phyloP scores from a whole-genome alignment of 2,113 vertebrate species.

The Ammospiza caudacuta region DNA sequence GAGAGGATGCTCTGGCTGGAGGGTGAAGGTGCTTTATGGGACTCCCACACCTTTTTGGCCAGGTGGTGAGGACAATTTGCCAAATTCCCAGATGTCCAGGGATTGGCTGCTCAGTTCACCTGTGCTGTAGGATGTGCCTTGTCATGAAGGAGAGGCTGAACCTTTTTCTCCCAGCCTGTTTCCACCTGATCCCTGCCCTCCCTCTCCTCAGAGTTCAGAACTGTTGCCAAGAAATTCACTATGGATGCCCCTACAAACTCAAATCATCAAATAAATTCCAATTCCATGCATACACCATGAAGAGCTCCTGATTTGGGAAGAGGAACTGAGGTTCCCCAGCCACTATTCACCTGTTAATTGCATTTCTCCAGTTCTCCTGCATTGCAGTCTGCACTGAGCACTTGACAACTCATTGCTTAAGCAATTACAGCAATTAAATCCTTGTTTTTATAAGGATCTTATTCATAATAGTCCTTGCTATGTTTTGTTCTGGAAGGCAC shows the following conservation, averaged over 20 bases:
- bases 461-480: not conserved
- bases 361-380: not conserved
- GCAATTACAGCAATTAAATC: slow-evolving; percentile 34
- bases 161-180: not conserved
- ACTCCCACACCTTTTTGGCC: not conserved
- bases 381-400: not conserved
- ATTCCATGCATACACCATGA: no score
- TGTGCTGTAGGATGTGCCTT: not conserved
- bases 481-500: slow-evolving; percentile 14
- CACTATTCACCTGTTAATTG: not conserved
- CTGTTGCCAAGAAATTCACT: not conserved
- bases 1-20: not conserved
- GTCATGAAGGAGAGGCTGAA: not conserved
- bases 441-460: not conserved
- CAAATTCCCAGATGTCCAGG: not conserved
- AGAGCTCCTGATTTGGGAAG: not conserved
- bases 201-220: not conserved
- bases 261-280: not conserved
- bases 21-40: not conserved
- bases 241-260: not conserved
- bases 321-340: not conserved
- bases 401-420: not conserved
- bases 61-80: not conserved
- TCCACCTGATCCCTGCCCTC: not conserved
- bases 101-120: not conserved